Evolutionary conservation across 2,888 invertebrate species (phyloP).

Genomic region (Ashinkailepas kermadecensis): DNA sequence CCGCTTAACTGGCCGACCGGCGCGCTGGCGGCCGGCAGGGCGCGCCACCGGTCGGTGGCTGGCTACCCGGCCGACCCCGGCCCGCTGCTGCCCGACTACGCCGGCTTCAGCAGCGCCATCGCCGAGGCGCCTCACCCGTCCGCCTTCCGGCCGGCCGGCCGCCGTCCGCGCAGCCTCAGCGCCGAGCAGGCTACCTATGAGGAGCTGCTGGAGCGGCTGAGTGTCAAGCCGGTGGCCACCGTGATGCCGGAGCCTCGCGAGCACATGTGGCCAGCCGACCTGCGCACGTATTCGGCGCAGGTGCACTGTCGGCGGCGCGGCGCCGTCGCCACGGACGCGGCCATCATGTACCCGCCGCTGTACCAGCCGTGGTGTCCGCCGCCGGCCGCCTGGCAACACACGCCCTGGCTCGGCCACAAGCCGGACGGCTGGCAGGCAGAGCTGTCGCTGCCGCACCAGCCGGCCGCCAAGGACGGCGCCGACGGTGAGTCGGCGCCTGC

Average conservation of each 20-base stretch:
- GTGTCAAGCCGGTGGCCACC: constrained; percentile 10
- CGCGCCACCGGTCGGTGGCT: constrained; percentile 8
- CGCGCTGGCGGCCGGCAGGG: neutral
- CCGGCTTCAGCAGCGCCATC: neutral
- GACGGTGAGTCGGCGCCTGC: neutral
- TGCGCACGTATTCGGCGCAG: constrained; percentile 4
- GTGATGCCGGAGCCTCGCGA: constrained; percentile 22
- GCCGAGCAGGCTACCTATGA: constrained; percentile 3
- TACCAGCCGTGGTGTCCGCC: neutral
- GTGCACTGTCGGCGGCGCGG: neutral
- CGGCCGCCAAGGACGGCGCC: neutral
- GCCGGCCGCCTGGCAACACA: neutral
- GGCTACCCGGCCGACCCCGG: neutral
- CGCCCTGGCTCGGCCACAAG: neutral
- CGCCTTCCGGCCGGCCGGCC: constrained; percentile 13
- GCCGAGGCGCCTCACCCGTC: neutral
- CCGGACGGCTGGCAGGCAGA: neutral
- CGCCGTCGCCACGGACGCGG: neutral
- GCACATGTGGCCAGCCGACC: constrained; percentile 10
- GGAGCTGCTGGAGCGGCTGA: neutral
- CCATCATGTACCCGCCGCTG: too few species aligned
- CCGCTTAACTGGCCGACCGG: neutral
- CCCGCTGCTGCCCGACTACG: neutral
- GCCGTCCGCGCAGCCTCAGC: neutral
- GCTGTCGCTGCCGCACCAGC: neutral